phyloP scores from a whole-genome alignment of 2,888 invertebrate species.

The Matsumyia berberina region DNA sequence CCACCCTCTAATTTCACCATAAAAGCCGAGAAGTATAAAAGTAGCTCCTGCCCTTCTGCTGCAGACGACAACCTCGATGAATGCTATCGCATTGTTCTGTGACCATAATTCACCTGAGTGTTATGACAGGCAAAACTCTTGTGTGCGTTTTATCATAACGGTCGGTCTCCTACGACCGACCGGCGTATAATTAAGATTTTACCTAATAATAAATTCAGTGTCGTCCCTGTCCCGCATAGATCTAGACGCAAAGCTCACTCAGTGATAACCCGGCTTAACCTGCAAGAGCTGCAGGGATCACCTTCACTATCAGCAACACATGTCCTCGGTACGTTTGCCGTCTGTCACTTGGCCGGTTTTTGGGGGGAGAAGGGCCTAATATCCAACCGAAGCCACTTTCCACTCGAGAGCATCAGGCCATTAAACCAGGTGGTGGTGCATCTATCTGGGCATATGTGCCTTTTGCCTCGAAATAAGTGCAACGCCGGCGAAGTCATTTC shows the following conservation, averaged over 20 bases:
- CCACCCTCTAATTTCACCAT: slow-evolving; percentile 1
- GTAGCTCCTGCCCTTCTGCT: slow-evolving; percentile 2
- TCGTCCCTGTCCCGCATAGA: slow-evolving; percentile 5
- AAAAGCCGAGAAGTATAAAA: slow-evolving; percentile 13
- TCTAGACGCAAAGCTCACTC: not conserved
- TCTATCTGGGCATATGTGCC: slow-evolving; percentile 23
- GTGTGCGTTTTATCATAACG: slow-evolving; percentile 62
- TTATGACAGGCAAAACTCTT: slow-evolving; percentile 58
- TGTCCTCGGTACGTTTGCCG: slow-evolving; percentile 26
- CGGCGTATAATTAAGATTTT: slow-evolving; percentile 69
- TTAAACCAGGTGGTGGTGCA: slow-evolving; percentile 52
- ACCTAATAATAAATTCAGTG: slow-evolving; percentile 72
- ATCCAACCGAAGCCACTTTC: slow-evolving; percentile 67
- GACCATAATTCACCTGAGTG: slow-evolving; percentile 56
- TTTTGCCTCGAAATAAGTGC: slow-evolving; percentile 14
- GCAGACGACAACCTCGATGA: slow-evolving; percentile 39
- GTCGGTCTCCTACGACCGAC: slow-evolving; percentile 9
- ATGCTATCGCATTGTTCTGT: slow-evolving; percentile 49
- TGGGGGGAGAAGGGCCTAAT: slow-evolving; percentile 50
- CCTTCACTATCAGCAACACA: slow-evolving; percentile 56
- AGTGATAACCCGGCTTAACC: slow-evolving; percentile 50
- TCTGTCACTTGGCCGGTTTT: slow-evolving; percentile 62
- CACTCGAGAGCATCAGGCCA: slow-evolving; percentile 62
- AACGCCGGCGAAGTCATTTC: slow-evolving; percentile 28
- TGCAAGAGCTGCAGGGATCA: slow-evolving; percentile 49